phyloP scores from a whole-genome alignment of 2,888 invertebrate genomes.

The Pantelozetes paolii region DNA sequence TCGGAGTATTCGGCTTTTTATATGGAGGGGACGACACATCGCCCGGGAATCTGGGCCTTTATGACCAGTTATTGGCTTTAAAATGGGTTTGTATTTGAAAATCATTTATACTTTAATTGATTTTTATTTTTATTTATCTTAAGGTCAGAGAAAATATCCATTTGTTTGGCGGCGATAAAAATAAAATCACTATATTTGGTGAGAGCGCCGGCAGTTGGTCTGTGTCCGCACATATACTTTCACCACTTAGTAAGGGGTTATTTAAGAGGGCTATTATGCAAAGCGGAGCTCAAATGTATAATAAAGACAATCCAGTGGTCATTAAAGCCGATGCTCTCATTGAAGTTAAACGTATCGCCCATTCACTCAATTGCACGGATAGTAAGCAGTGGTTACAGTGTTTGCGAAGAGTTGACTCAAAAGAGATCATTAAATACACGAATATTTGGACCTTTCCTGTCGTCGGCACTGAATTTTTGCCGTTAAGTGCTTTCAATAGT shows the following conservation, averaged over 20 bases:
- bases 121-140: neutral
- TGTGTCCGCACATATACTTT: conserved; percentile 1
- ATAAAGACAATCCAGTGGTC: neutral
- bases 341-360: neutral
- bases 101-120: neutral
- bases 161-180: conserved; percentile 51
- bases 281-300: neutral
- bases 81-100: conserved; percentile 39
- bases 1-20: conserved; percentile 53
- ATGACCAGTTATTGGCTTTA: conserved; percentile 56
- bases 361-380: neutral
- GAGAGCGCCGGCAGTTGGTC: conserved; percentile 54
- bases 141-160: conserved; percentile 49
- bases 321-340: neutral
- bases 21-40: conserved; percentile 47
- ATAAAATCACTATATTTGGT: conserved; percentile 55
- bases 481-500: neutral
- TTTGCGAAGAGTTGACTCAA: neutral
- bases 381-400: conserved; percentile 1
- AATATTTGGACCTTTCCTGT: neutral
- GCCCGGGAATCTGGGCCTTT: conserved; percentile 56
- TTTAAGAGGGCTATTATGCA: conserved; percentile 37
- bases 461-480: neutral
- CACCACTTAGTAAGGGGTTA: conserved; percentile 25
- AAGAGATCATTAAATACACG: neutral